Evolutionary conservation across 2,797 vertebrate species (phyloP).

Genomic region (Lithobates pipiens): DNA sequence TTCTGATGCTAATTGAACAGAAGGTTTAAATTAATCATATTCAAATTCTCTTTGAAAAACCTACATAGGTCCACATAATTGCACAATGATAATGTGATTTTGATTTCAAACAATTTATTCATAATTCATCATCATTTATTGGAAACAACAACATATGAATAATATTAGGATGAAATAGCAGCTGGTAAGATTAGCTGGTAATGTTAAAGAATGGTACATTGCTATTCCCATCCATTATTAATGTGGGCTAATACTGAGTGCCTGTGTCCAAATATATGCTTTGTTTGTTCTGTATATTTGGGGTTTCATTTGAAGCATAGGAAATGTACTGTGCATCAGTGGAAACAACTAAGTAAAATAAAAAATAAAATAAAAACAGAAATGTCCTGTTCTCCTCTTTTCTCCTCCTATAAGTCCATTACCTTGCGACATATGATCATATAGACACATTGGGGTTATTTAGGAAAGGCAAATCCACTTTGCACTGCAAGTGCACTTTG

Average conservation of each 20-base stretch:
- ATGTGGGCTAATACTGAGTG: not conserved
- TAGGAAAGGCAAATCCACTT: too few species aligned
- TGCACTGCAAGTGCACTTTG: too few species aligned
- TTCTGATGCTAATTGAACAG: conserved; percentile 47
- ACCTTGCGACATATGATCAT: too few species aligned
- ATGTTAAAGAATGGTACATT: conserved; percentile 16
- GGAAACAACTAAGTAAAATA: too few species aligned
- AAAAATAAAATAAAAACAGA: too few species aligned
- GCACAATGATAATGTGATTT: conserved; percentile 47
- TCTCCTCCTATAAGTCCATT: too few species aligned
- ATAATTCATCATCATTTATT: conserved; percentile 46
- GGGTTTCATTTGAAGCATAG: too few species aligned
- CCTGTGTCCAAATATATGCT: not conserved
- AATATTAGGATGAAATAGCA: conserved; percentile 19
- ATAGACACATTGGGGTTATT: too few species aligned
- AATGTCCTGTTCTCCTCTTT: too few species aligned
- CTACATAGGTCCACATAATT: conserved; percentile 46
- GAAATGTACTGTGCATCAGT: too few species aligned
- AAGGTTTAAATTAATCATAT: conserved; percentile 51
- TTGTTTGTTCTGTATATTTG: not conserved
- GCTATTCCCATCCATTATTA: not conserved
- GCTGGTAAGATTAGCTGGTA: conserved; percentile 39
- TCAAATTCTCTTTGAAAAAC: conserved; percentile 43
- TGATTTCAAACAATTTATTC: conserved; percentile 45
- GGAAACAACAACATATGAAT: conserved; percentile 45